Percentiles rank a stretch among this genome's conserved stretches.
These are phyloP conservation scores for Rousettus madagascariensis DNA, from an alignment of 2,797 vertebrate genomes.

Conservation along the genomic window DNA sequence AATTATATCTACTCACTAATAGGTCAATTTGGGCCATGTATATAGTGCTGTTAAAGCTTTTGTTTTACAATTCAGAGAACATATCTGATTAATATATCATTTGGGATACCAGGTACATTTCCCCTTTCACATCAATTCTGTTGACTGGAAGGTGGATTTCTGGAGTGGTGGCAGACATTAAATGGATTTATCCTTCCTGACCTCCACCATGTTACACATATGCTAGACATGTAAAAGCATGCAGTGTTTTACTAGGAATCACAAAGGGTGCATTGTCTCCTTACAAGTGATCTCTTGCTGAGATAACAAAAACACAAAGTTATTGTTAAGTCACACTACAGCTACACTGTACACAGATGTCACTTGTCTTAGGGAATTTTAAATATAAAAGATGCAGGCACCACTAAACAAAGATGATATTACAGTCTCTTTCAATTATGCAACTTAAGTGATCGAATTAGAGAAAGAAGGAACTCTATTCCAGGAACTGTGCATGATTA, in stretches of 20 bases:
- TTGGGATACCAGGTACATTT: not conserved
- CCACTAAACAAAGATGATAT: not conserved
- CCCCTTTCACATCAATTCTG: not conserved
- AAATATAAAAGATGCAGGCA: not conserved
- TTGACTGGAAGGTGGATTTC: not conserved
- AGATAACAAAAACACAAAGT: conserved; percentile 60
- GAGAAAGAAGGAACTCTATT: not conserved
- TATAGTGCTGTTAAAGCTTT: not conserved
- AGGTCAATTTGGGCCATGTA: not conserved
- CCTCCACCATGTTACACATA: not conserved
- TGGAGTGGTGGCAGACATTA: not conserved
- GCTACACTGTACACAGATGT: conserved; percentile 4
- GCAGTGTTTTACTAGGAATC: not conserved
- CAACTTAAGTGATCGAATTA: not conserved
- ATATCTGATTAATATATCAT: not conserved
- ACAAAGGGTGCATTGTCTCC: conserved; percentile 44
- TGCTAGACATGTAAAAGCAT: not conserved
- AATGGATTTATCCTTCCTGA: not conserved
- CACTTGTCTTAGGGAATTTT: conserved; percentile 4
- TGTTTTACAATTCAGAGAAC: not conserved
- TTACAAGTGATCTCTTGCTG: conserved; percentile 41
- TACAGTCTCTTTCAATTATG: not conserved
- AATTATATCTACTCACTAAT: not conserved
- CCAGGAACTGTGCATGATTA: not conserved
- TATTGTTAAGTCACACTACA: conserved; percentile 30